Conservation (phyloP, 2,113 vertebrate species). For the Ploceus nigricollis region DNA sequence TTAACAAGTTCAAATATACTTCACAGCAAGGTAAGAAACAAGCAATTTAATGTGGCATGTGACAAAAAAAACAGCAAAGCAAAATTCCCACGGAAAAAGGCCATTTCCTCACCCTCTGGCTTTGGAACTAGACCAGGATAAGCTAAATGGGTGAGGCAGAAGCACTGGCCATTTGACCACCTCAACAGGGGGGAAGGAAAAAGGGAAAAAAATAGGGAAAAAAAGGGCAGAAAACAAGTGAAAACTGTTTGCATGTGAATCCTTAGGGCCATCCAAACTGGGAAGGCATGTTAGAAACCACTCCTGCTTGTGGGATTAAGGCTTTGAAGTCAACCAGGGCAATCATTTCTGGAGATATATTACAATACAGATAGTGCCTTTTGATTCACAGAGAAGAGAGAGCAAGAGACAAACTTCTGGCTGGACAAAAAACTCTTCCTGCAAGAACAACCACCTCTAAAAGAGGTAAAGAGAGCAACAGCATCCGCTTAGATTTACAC, state of each 20-base stretch:
- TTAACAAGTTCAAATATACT: background rate
- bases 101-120: background rate
- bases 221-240: background rate
- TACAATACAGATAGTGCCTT: background rate
- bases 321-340: background rate
- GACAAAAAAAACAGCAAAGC: background rate
- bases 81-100: background rate
- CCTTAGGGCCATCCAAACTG: background rate
- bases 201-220: fast-evolving
- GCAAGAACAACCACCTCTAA: background rate
- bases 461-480: background rate
- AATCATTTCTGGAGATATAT: background rate
- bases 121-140: background rate
- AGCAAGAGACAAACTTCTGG: background rate
- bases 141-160: background rate
- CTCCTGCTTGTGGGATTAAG: background rate
- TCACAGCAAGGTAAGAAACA: background rate
- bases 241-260: background rate
- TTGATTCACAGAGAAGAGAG: background rate
- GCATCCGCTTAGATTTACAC: background rate
- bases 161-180: background rate
- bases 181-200: fast-evolving
- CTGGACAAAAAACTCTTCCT: background rate
- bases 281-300: background rate
- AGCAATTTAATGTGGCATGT: fast-evolving